Evolutionary conservation across 2,113 vertebrate genomes (phyloP), one percentile per base, ranked within the genome.

Genomic region (Epinephelus fuscoguttatus): DNA sequence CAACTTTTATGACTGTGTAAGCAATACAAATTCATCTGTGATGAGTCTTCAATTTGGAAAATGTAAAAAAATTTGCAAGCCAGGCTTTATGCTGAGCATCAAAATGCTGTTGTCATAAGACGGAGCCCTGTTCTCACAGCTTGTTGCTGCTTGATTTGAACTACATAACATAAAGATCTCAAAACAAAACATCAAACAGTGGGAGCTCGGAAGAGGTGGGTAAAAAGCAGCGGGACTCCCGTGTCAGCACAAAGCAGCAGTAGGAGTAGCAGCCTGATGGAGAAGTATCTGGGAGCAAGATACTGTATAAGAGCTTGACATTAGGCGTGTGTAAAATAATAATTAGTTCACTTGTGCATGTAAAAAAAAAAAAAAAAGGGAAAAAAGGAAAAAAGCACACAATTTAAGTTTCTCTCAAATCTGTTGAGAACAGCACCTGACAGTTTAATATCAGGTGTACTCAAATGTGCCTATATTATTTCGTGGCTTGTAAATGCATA

Each of bases 111-210:
- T 17, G 71, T 49, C 49, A n/a, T 47, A 61, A 59, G 37, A 49
- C 1, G 0, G 7, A 7, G 19, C 12, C 23, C 3, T 50, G 56
- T 62, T 49, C 50, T 33, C 17, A 59, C 37, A 30, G 57, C 30
- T 70, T 40, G 27, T 19, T 52, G 66, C 49, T 59, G 13, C 56
- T 59, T 17, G 56, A 19, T 50, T 30, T 37, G 37, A 64, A 45
- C 21, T 64, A 18, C 66, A 17, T 23, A 25, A 50, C 25, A 40
- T 59, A 19, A 33, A 30, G 59, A 19, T 61, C 12, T 49, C 42
- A 74, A 18, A n/a, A 27, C 33, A 71, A 27, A 18, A 71, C 53
- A 72, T 45, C 37, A 49, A 56, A 68, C 33, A 47, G 23, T 23
- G 59, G 23, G 47, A 63, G 18, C 2, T 4, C 6, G 42, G 11